phyloP scores from a whole-genome alignment of 2,888 invertebrate genomes.

The Stenodema calcarata region DNA sequence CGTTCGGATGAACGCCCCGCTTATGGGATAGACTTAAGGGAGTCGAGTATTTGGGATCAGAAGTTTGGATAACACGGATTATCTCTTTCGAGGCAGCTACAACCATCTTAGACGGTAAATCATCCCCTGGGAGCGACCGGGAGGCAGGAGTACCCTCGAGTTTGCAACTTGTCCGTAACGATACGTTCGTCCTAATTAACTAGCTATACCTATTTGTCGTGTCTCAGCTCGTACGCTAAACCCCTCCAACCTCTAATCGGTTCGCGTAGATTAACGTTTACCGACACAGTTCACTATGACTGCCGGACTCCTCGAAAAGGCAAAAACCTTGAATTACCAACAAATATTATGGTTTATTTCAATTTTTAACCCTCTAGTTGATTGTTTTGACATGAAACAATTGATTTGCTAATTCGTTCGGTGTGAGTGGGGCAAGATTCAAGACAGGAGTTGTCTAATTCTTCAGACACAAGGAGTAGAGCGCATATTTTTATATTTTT shows the following conservation, averaged over 20 bases:
- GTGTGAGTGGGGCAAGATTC: too few relatives aligned
- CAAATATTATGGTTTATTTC: too few relatives aligned
- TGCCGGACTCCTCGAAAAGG: too few relatives aligned
- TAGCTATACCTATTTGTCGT: neutral
- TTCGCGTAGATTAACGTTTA: too few relatives aligned
- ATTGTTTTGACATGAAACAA: too few relatives aligned
- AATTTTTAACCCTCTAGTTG: too few relatives aligned
- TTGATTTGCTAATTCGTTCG: too few relatives aligned
- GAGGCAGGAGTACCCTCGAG: neutral
- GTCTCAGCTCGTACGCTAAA: neutral
- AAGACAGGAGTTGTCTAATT: too few relatives aligned
- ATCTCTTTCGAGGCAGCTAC: neutral
- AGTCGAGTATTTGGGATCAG: neutral
- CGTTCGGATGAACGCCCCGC: neutral
- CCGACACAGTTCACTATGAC: too few relatives aligned
- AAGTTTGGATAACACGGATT: neutral
- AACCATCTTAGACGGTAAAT: neutral
- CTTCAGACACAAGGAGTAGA: too few relatives aligned
- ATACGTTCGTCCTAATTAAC: neutral
- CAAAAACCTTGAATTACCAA: too few relatives aligned
- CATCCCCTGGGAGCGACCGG: neutral
- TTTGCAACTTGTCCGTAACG: neutral
- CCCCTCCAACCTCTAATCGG: neutral
- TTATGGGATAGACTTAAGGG: neutral
- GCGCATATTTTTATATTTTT: too few relatives aligned